These are phyloP conservation scores for Discoglossus pictus DNA, from an alignment of 2,797 vertebrate genomes.

Conservation along the genomic window DNA sequence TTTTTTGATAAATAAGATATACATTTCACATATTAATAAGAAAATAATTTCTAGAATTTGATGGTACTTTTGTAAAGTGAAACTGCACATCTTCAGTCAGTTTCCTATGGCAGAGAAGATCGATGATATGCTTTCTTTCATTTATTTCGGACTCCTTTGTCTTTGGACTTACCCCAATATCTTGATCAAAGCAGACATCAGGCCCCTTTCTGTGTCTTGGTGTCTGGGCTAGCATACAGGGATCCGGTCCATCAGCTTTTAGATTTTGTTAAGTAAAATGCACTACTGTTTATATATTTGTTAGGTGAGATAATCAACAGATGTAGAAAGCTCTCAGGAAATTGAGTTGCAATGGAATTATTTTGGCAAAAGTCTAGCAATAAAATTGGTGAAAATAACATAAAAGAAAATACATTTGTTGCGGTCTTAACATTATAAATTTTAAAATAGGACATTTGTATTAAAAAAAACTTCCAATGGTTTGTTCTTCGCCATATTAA, in stretches of 20 bases:
- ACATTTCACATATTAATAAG: too few species aligned
- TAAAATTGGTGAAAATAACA: too few species aligned
- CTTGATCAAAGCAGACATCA: slow-evolving; percentile 94
- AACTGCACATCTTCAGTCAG: slow-evolving; percentile 1
- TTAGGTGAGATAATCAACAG: too few species aligned
- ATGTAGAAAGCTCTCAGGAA: slow-evolving; percentile 52
- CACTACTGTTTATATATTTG: neutral
- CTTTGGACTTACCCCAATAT: slow-evolving; percentile 79
- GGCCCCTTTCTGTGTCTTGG: slow-evolving; percentile 97
- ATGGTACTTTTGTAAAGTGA: slow-evolving; percentile 1
- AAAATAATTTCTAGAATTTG: too few species aligned
- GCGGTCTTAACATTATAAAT: too few species aligned
- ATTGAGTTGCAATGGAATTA: too few species aligned
- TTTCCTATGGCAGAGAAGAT: neutral
- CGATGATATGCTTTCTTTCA: neutral
- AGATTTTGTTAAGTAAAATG: slow-evolving; percentile 69
- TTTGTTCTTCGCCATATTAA: too few species aligned
- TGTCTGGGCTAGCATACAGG: slow-evolving; percentile 90
- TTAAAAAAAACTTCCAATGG: too few species aligned
- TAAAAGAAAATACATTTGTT: too few species aligned
- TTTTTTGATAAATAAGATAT: too few species aligned
- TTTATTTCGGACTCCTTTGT: neutral
- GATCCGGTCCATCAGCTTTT: slow-evolving; percentile 91
- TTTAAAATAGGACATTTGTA: too few species aligned
- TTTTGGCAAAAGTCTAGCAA: too few species aligned